These are phyloP conservation scores for Mallotus villosus DNA, from an alignment of 2,797 vertebrate genomes.

Conservation along the genomic window DNA sequence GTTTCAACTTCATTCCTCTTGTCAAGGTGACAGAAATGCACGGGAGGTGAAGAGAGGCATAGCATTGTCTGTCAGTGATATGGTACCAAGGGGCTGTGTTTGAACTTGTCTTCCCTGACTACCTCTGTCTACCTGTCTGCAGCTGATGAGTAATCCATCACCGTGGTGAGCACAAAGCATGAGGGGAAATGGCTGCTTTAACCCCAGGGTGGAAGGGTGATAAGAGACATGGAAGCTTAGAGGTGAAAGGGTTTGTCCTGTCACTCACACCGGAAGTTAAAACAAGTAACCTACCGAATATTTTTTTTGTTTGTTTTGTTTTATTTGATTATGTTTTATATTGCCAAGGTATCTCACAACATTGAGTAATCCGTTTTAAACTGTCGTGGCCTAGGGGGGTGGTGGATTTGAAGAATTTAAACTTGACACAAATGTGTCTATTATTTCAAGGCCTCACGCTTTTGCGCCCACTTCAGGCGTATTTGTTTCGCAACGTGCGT, in stretches of 20 bases:
- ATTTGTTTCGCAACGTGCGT: no score
- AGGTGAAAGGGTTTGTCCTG: conserved; percentile 15
- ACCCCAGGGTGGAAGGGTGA: conserved; percentile 47
- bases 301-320: not conserved
- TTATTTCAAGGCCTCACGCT: no score
- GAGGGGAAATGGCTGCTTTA: conserved; percentile 35
- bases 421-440: no score
- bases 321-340: not conserved
- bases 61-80: conserved; percentile 60
- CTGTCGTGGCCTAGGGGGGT: no score
- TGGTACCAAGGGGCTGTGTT: conserved; percentile 50
- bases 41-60: conserved; percentile 38
- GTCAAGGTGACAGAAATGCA: conserved; percentile 43
- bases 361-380: no score
- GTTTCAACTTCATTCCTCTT: conserved; percentile 40
- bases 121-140: conserved; percentile 56
- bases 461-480: no score
- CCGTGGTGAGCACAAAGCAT: conserved; percentile 36
- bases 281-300: not conserved
- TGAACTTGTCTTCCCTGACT: conserved; percentile 63
- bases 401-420: no score
- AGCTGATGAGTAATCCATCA: conserved; percentile 72
- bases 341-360: not conserved
- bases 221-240: conserved; percentile 26
- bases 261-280: not conserved